phyloP scores from a whole-genome alignment of 2,113 vertebrate species.

The Aspiorhynchus laticeps region DNA sequence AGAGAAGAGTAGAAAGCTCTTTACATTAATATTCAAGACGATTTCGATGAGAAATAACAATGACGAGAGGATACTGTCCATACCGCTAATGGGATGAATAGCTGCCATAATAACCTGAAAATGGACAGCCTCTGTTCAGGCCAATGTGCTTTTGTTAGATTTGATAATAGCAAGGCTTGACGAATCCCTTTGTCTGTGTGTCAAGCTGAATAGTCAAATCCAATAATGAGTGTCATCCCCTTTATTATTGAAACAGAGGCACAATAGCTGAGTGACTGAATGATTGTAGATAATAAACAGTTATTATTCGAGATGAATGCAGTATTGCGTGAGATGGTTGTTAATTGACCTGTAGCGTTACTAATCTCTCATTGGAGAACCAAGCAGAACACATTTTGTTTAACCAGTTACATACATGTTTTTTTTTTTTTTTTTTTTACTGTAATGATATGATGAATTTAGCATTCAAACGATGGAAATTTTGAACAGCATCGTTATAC shows the following conservation, averaged over 20 bases:
- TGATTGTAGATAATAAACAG: conserved; percentile 45
- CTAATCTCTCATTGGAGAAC: conserved; percentile 22
- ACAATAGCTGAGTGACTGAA: conserved; percentile 36
- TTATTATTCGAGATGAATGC: conserved; percentile 43
- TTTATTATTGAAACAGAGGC: conserved; percentile 41
- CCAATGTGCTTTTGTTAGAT: conserved; percentile 45
- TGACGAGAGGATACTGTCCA: not conserved
- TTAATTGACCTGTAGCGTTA: conserved; percentile 33
- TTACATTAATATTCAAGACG: not conserved
- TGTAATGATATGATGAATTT: conserved; percentile 7
- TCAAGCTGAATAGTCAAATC: conserved; percentile 46
- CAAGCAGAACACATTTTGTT: not conserved
- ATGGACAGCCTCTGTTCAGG: conserved; percentile 15
- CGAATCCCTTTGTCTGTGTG: conserved; percentile 41
- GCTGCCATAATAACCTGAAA: conserved; percentile 13
- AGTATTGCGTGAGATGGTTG: conserved; percentile 34
- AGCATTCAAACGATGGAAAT: not conserved
- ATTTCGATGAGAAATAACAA: not conserved
- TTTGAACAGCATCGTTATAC: not conserved
- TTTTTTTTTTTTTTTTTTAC: not conserved
- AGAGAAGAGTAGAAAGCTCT: not conserved
- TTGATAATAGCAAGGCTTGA: conserved; percentile 40
- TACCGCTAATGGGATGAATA: conserved; percentile 17
- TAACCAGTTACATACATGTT: not conserved
- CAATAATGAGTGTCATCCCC: conserved; percentile 48